Base-by-base conservation (phyloP, 2,113 vertebrate genomes). In the Sebastes schlegelii region DNA sequence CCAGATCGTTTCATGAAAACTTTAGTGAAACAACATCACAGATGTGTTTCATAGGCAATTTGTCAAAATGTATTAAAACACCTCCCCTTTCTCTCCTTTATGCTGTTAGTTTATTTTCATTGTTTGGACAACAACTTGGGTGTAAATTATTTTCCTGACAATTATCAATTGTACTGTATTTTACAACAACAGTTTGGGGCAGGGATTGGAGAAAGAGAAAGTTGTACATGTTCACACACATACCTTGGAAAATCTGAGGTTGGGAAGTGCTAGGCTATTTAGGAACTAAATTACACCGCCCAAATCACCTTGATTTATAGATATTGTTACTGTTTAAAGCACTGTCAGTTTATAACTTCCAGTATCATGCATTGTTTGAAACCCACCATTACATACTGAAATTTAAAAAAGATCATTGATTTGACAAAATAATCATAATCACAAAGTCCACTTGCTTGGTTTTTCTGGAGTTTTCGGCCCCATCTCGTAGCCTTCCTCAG, bases 251-350 rank as follows among this genome's bases (percentile, higher is more conserved):
- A 84, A 23, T 23, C 23, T 23, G 23, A 23, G 23, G 72, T 55
- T 42, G 49, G 21, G 74, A 52, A 57, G 42, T 78, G 61, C 66
- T 85, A 84, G 70, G 48, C 70, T 62, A 49, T 79, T 74, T 80
- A 77, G 51, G 11, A 72, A 81, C 21, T 75, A 23, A 81, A 58
- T 57, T 12, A 74, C 60, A 82, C 71, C 71, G 68, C 74, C 74
- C 69, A 83, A 48, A 73, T 54, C 42, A n/a, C 14, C 14, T 23
- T 11, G 13, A 12, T 70, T 26, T 77, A 61, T 74, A 52, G 57
- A 58, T 54, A 21, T 72, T 70, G 55, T 80, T 60, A 57, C 16
- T 45, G 46, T 85, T 76, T 75, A 76, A 21, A 75, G 70, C 57
- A 54, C 73, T 11, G 19, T 67, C 26, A 43, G 14, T 8, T 42